Evolutionary conservation across 2,113 vertebrate genomes (phyloP), one percentile per base, ranked within the genome.

Genomic region (Pangasianodon gigas): DNA sequence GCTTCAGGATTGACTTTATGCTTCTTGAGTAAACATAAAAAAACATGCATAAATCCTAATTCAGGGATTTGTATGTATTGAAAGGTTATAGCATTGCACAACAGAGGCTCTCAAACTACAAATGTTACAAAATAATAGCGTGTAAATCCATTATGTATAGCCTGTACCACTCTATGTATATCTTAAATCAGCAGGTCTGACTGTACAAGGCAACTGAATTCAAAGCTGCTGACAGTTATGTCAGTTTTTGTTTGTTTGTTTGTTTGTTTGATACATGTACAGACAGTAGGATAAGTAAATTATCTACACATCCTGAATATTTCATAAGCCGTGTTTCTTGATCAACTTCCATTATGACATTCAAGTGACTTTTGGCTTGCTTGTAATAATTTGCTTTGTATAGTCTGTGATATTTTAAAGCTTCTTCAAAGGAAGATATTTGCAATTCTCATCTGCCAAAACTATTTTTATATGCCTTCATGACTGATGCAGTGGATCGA

Each of bases 161-260:
- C 32, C 48, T 52, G 46, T 37, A 19, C 29, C 6, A 51, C 46
- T 67, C 48, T 62, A 48, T 67, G 62, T 71, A 90, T 44, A 88
- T 87, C 75, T 88, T 75, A 84, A 82, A 88, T 93, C 92, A 92
- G 92, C 90, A 88, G 88, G 92, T 93, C 92, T 93, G 92, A 93
- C 89, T 91, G 89, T 91, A 93, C 91, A 89, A 90, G 88, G 91
- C 71, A 83, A 84, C 86, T 89, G 80, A 80, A 77, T 74, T 85
- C 65, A 87, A 52, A 89, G 41, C 65, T 89, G 67, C 79, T 44
- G 26, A 80, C 46, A 71, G 29, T n/a, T 88, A 85, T 88, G 8
- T 90, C 84, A 54, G 48, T 85, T 80, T 84, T 56, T 37, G 32
- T 82, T 79, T 54, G 13, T 62, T 60, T 75, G 9, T 83, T 85